phyloP scores from a whole-genome alignment of 2,888 invertebrate genomes.

The Lycophotia porphyrea region DNA sequence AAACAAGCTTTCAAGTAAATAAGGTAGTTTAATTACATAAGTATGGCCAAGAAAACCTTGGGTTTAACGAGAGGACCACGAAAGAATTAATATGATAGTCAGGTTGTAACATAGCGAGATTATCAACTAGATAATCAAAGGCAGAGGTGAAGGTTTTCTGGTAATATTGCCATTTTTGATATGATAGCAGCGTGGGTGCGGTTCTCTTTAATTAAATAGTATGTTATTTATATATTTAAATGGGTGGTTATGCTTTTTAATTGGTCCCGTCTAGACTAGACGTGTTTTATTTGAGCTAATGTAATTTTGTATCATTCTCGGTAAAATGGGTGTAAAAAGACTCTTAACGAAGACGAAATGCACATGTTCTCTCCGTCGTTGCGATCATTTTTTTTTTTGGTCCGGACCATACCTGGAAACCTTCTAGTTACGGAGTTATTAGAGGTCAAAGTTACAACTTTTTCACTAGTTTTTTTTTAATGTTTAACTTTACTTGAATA shows the following conservation, averaged over 20 bases:
- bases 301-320: background rate
- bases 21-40: conserved; percentile 45
- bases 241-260: conserved; percentile 40
- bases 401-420: too few species aligned
- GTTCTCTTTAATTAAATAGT: conserved; percentile 34
- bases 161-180: conserved; percentile 31
- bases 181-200: conserved; percentile 22
- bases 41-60: conserved; percentile 47
- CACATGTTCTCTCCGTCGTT: too few species aligned
- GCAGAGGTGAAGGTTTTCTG: conserved; percentile 66
- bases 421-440: too few species aligned
- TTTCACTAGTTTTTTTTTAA: too few species aligned
- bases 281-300: conserved; percentile 23
- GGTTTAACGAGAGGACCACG: conserved; percentile 52
- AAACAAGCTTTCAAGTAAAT: conserved; percentile 51
- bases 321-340: too few species aligned
- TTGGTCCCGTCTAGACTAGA: conserved; percentile 51
- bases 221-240: conserved; percentile 29
- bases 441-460: too few species aligned
- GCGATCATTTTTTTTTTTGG: too few species aligned
- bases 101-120: conserved; percentile 46
- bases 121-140: conserved; percentile 63
- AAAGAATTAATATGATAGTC: conserved; percentile 52
- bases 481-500: too few species aligned
- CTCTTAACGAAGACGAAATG: too few species aligned